Conservation (phyloP, 2,888 invertebrate genomes). For the Aphidoletes aphidimyza region DNA sequence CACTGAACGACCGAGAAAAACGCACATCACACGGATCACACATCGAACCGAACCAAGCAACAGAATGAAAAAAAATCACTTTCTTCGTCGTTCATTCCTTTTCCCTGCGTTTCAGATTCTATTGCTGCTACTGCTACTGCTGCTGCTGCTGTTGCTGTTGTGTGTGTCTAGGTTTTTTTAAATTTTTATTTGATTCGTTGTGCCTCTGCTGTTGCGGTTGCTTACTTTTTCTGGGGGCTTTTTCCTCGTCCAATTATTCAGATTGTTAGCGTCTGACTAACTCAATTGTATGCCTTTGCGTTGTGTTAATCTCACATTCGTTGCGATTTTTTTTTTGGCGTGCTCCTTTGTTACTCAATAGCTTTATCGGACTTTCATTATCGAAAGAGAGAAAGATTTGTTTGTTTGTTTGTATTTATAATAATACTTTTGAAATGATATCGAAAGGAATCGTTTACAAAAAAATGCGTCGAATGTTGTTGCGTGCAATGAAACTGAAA, state of each 20-base stretch:
- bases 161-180: not conserved
- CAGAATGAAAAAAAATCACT: conserved; percentile 11
- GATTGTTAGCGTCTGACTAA: not conserved
- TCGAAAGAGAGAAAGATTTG: not conserved
- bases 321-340: not conserved
- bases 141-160: too few relatives aligned
- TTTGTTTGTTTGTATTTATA: not conserved
- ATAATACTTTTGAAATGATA: too few relatives aligned
- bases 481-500: not conserved
- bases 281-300: not conserved
- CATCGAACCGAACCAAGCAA: not conserved
- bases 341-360: conserved; percentile 5
- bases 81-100: conserved; percentile 26
- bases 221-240: not conserved
- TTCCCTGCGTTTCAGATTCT: not conserved
- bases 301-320: not conserved
- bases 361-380: not conserved
- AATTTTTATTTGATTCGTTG: not conserved
- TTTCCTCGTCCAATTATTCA: conserved; percentile 22
- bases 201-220: not conserved
- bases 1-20: not conserved
- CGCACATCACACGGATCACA: not conserved
- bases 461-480: not conserved
- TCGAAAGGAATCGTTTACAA: not conserved
- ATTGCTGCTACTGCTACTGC: too few relatives aligned